These are phyloP conservation scores for Muscicapa comitata DNA, from an alignment of 2,797 vertebrate genomes.

Conservation along the genomic window DNA sequence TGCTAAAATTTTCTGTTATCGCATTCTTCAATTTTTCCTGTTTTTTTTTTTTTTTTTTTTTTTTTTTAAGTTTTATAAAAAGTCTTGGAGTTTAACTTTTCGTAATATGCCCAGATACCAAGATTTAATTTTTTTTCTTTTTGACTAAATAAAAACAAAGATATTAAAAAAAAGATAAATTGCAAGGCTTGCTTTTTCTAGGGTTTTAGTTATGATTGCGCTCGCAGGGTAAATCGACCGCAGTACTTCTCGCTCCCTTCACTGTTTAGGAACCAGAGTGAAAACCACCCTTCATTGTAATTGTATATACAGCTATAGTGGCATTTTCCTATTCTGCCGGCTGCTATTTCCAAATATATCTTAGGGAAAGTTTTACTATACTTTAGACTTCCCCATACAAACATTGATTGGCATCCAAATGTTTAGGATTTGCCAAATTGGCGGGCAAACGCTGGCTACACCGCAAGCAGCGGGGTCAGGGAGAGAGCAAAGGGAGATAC, in stretches of 20 bases:
- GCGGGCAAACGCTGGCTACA: slow-evolving; percentile 66
- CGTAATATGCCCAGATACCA: not conserved
- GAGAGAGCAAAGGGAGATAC: slow-evolving; percentile 70
- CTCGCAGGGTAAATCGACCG: not conserved
- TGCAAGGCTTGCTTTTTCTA: not conserved
- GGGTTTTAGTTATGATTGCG: not conserved
- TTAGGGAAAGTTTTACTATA: slow-evolving; percentile 63
- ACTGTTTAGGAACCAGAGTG: not conserved
- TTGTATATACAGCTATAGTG: not conserved
- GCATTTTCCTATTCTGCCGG: slow-evolving; percentile 50
- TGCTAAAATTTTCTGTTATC: not conserved
- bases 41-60: not conserved
- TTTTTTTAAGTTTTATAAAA: not conserved
- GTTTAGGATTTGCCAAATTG: slow-evolving; percentile 77
- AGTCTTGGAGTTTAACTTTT: not conserved
- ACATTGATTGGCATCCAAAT: slow-evolving; percentile 76
- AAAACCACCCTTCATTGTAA: slow-evolving; percentile 13
- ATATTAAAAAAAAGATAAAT: not conserved
- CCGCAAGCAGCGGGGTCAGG: slow-evolving; percentile 71
- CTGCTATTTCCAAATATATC: slow-evolving; percentile 58
- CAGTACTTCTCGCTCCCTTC: not conserved
- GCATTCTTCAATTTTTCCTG: not conserved
- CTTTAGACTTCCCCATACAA: slow-evolving; percentile 68
- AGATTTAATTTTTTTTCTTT: not conserved
- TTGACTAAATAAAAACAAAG: not conserved